Conservation (phyloP, 1,140 invertebrate species). For the Babylonia areolata region DNA sequence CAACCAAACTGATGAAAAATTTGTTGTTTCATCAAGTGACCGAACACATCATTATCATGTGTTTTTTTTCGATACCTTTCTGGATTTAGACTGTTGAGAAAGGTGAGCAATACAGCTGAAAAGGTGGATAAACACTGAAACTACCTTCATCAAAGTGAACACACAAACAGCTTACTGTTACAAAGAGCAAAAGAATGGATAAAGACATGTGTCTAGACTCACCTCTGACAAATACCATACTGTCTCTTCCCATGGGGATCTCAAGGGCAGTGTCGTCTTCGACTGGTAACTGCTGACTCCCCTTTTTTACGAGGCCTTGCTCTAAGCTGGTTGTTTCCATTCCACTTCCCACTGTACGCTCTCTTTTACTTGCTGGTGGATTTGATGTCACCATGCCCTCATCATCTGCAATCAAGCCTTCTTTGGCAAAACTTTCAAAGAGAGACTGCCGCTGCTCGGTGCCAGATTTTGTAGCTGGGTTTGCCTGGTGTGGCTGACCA, state of each 20-base stretch:
- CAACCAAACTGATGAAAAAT: too few species aligned
- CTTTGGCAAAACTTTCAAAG: slow-evolving; percentile 12
- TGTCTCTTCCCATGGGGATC: slow-evolving; percentile 32
- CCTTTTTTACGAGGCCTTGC: background rate
- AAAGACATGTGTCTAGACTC: background rate
- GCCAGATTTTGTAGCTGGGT: background rate
- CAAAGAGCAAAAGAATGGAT: too few species aligned
- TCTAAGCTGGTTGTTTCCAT: background rate
- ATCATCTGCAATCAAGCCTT: background rate
- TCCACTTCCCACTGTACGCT: background rate
- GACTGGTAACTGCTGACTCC: background rate
- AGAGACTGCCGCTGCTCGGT: background rate
- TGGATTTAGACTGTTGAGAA: too few species aligned
- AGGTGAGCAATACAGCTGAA: too few species aligned
- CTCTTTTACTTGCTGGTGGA: background rate
- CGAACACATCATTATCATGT: too few species aligned
- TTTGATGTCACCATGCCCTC: background rate
- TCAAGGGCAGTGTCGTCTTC: background rate
- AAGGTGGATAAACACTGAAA: too few species aligned
- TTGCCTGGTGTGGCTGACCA: background rate
- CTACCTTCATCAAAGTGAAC: too few species aligned
- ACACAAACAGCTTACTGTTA: background rate
- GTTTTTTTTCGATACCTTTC: too few species aligned
- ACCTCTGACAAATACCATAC: slow-evolving; percentile 18
- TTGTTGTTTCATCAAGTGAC: too few species aligned